Base-by-base conservation (phyloP, 2,797 vertebrate species). In the Cossypha heuglini region DNA sequence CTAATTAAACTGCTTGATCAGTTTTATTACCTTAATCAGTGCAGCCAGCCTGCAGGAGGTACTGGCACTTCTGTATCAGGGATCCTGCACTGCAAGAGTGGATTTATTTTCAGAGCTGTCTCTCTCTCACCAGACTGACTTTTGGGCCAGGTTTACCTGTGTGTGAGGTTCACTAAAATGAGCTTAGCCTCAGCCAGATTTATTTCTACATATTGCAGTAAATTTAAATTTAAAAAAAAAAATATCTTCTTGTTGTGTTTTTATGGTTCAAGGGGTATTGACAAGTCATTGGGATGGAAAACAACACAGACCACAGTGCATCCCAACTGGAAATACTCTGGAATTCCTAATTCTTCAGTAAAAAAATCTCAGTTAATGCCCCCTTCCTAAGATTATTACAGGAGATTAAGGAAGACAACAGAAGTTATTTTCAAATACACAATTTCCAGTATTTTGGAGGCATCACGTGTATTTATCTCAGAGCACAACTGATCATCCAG, bases 41-140 rank as follows among this genome's bases (percentile, higher is more conserved):
- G 94, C 96, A 97, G 97, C 96, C 98, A 97, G 97, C 97, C 72
- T 97, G 97, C 97, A 98, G 98, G 96, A 97, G 96, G 43, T 88
- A 96, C 72, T 97, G 97, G 78, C 97, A 95, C 96, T 96, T 96
- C 94, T 94, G 95, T 96, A 76, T 54, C 84, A 95, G 96, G 97
- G 97, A 98, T 98, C 97, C 94, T 98, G 95, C 97, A 97, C 97
- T 96, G 52, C 64, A 64, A 59, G 17, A 78, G 77, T 57, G 33
- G 10, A 57, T 59, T 95, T 86, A 31, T 77, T 81, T 91, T 43
- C 57, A 57, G 63, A 90, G 37, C 43, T 63, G 1, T 11, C 6
- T 78, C 37, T 75, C 7, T 33, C 38, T 80, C 71, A 54, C 59
- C 59, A 80, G 38, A 51, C 25, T 94, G 51, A 49, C 7, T 72